A percentile compares a stretch with the other conserved stretches of the same genome.
These are phyloP conservation scores for Drosophila buzzatii DNA, from an alignment of 2,888 invertebrate species.

Conservation along the genomic window DNA sequence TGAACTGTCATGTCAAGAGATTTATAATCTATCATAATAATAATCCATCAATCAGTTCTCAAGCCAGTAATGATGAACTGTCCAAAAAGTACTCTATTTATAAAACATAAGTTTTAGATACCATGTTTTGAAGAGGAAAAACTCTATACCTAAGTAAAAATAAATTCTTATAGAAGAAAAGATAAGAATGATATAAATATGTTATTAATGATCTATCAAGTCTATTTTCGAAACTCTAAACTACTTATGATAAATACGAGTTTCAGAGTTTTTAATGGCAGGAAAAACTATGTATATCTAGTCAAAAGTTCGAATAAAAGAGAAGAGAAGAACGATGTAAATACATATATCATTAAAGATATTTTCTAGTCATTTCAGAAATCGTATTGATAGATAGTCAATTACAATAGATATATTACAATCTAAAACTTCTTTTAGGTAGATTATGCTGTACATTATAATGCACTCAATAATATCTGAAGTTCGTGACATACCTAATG, in stretches of 20 bases:
- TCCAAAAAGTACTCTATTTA: neutral
- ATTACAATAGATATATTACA: neutral
- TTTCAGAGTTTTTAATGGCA: neutral
- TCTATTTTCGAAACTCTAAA: neutral
- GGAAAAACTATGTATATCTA: neutral
- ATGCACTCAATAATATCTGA: no score
- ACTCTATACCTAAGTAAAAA: neutral
- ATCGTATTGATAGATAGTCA: neutral
- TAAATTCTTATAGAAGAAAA: neutral
- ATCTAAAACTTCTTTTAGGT: no score
- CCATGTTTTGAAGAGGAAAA: neutral
- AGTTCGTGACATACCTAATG: no score
- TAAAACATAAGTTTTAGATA: neutral
- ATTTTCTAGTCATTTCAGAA: no score
- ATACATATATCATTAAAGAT: neutral
- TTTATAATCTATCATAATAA: neutral
- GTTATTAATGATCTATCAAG: neutral
- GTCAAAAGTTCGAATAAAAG: neutral
- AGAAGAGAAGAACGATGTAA: neutral
- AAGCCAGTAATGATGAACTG: neutral
- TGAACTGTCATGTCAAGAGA: neutral
- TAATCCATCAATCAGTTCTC: neutral
- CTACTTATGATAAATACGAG: no score
- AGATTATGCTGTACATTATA: no score
- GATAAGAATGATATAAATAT: neutral